Evolutionary conservation across 2,888 invertebrate species (phyloP).

Genomic region (Conops quadrifasciatus): DNA sequence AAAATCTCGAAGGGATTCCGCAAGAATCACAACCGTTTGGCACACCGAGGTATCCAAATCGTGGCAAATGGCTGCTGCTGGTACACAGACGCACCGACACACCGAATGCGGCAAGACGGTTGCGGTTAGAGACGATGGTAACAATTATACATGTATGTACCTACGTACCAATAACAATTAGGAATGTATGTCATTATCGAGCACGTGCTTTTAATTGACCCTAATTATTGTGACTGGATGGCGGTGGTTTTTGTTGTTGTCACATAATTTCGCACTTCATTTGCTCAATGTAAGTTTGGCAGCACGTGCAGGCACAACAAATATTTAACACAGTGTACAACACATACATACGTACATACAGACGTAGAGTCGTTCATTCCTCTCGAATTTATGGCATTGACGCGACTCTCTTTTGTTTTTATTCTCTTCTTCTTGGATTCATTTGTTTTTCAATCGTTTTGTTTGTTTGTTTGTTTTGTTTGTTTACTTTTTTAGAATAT

Average conservation of each 20-base stretch:
- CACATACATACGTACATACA: too few relatives aligned
- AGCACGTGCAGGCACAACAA: too few relatives aligned
- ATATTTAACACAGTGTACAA: too few relatives aligned
- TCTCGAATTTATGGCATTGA: conserved; percentile 1
- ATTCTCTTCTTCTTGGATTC: not conserved
- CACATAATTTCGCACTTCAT: conserved; percentile 31
- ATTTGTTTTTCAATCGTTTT: not conserved
- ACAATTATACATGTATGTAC: not conserved
- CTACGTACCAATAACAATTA: not conserved
- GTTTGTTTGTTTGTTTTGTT: not conserved
- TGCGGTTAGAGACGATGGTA: not conserved
- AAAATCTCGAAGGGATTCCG: too few relatives aligned
- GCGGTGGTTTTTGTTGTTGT: conserved; percentile 10
- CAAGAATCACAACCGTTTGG: too few relatives aligned
- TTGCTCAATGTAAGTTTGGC: conserved; percentile 28
- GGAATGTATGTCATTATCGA: conserved; percentile 41
- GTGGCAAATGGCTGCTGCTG: too few relatives aligned
- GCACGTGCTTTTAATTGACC: conserved; percentile 44
- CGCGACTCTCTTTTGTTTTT: conserved; percentile 4
- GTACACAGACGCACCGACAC: too few relatives aligned
- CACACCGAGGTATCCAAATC: too few relatives aligned
- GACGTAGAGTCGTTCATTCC: not conserved
- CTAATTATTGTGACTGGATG: conserved; percentile 34
- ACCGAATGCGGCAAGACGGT: conserved; percentile 15
- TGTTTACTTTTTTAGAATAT: not conserved